Evolutionary conservation across 2,888 invertebrate genomes (phyloP), one percentile per base, ranked within the genome.

Genomic region (Molorchus minor): DNA sequence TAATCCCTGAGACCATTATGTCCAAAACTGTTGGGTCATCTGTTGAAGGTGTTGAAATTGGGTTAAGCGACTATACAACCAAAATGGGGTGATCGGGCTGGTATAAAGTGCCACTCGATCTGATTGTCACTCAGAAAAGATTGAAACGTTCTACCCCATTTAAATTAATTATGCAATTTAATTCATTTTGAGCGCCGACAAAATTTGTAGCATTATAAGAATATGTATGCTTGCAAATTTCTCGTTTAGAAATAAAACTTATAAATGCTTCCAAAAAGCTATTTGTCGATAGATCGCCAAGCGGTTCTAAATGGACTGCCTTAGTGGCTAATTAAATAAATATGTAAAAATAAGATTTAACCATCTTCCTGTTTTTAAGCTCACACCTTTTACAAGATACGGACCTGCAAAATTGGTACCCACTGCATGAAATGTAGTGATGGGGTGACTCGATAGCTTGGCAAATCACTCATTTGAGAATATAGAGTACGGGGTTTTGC

Each of bases 331-430:
- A 41, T 5, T 20, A 41, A 17, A 41, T 41, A 17, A 41, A 41
- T 10, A 41, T 41, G 19, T 20, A 20, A 20, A 41, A 41, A 19
- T 41, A 41, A n/a, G 41, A 17, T 41, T 41, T 41, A n/a, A 41
- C 19, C 10, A 41, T 3, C n/a, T 41, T 41, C n/a, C 3, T 17
- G 41, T 41, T 41, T 20, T 41, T 10, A 41, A 17, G 2, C 19
- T 17, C 2, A 19, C 41, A 19, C 20, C 41, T n/a, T 41, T 41
- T 8, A 41, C 20, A 2, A 41, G 41, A n/a, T 41, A 41, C 17
- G 41, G 41, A 16, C 41, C 41, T 20, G 20, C 41, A 41, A 41
- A 41, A 41, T 41, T 20, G 5, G 41, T 41, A 17, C 41, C 19
- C 10, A 41, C 41, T 19, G 41, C 8, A 3, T 41, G 19, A 17